Base-by-base conservation (phyloP, 92 coral and sea anemone species). In the Palythoa heliodiscus region DNA sequence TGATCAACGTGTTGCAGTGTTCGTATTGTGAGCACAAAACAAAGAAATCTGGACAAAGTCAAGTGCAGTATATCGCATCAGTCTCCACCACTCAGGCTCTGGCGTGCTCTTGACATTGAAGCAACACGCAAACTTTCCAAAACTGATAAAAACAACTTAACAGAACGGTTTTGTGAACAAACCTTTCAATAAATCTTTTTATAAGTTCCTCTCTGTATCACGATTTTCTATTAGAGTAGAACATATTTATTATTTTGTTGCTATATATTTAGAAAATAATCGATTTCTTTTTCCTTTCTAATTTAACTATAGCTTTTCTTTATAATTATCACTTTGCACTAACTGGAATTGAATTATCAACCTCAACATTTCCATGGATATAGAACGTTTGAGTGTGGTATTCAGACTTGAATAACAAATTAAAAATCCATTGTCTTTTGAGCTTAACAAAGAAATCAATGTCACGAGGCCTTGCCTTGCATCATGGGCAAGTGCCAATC, bases 301-400 rank as follows among this genome's bases (percentile, higher is more conserved):
- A 80, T 80, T 67, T 66, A 22, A 66, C 74, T 17, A 80, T 9
- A 23, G 20, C 23, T 68, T 80, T 48, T 75, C 39, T 68, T 80
- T 70, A 52, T 61, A 80, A 66, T 80, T 64, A 67, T 35, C 74
- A 48, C 72, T 63, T 80, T 35, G 61, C 60, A 77, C 47, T 80
- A 54, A 64, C 82, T 77, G 61, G 84, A 77, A 77, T 64, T n/a
- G 85, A 60, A 73, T 76, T 64, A 75, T 20, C 73, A 75, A 60
- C 52, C 61, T 11, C 38, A 75, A 69, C 76, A 94, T 94, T 86
- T 83, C 93, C 98, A 94, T 94, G 98, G 98, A 78, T 92, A 94
- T 94, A 75, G 85, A 52, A 83, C 35, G 72, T 82, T 81, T 66
- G 86, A 89, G 93, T 60, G 90, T 80, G 98, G 95, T 87, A 94